Conservation (phyloP, 2,113 vertebrate genomes). For the Neopipo cinnamomea region DNA sequence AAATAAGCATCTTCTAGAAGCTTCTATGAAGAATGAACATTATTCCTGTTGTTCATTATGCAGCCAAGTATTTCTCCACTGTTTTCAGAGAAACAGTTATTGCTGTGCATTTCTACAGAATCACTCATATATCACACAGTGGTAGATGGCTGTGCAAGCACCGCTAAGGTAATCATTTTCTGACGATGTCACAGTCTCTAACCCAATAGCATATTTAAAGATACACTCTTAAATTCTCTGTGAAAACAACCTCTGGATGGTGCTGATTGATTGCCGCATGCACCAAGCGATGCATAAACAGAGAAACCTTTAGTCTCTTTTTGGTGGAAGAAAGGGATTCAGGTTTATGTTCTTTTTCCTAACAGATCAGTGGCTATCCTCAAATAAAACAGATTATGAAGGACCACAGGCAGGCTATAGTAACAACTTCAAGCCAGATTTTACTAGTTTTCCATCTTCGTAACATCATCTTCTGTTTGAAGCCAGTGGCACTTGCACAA, state of each 20-base stretch:
- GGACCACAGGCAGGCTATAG: not conserved
- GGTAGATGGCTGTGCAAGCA: not conserved
- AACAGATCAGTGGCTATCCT: not conserved
- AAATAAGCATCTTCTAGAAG: not conserved
- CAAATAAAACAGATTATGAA: not conserved
- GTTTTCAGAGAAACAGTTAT: not conserved
- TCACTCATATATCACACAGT: not conserved
- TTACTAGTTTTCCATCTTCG: not conserved
- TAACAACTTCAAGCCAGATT: not conserved
- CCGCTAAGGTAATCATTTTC: not conserved
- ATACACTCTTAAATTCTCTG: not conserved
- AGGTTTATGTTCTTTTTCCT: not conserved
- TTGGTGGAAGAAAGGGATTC: not conserved
- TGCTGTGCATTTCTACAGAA: not conserved
- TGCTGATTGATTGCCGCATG: not conserved
- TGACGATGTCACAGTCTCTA: not conserved
- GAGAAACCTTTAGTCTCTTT: not conserved
- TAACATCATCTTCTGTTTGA: not conserved
- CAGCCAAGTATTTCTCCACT: not conserved
- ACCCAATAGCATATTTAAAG: not conserved
- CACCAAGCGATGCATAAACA: not conserved
- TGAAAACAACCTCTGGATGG: not conserved
- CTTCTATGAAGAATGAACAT: not conserved
- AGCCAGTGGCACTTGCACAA: not conserved
- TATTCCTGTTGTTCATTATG: not conserved